These are phyloP conservation scores for Conomelus anceps DNA, from an alignment of 2,888 invertebrate species.

Conservation along the genomic window DNA sequence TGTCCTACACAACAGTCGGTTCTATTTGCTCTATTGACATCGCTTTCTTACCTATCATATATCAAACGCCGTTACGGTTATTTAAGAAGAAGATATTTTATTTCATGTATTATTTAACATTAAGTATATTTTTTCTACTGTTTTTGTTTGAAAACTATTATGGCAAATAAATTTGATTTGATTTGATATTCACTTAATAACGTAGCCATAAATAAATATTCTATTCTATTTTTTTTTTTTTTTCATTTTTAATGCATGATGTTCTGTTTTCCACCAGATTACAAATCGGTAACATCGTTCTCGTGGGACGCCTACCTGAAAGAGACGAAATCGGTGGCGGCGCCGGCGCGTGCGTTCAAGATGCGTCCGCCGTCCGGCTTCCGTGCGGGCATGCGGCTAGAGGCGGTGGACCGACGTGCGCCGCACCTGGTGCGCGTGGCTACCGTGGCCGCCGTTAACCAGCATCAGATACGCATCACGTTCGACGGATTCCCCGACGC, in stretches of 20 bases:
- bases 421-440: slow-evolving; percentile 81
- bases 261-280: slow-evolving; percentile 55
- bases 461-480: slow-evolving; percentile 57
- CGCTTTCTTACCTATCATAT: no score
- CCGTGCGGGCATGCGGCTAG: slow-evolving; percentile 69
- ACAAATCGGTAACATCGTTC: slow-evolving; percentile 63
- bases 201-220: no score
- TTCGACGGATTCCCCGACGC: slow-evolving; percentile 85
- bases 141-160: no score
- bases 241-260: slow-evolving; percentile 23
- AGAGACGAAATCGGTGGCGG: slow-evolving; percentile 65
- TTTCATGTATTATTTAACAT: no score
- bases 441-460: slow-evolving; percentile 66
- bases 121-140: no score
- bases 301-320: slow-evolving; percentile 79
- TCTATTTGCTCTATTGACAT: no score
- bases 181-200: no score
- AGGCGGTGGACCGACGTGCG: slow-evolving; percentile 48
- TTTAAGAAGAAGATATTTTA: no score
- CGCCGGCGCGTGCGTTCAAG: slow-evolving; percentile 75
- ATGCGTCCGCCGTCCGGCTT: slow-evolving; percentile 72
- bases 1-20: no score
- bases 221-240: no score
- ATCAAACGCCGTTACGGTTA: no score
- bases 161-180: no score